Evolutionary conservation across 2,113 vertebrate genomes (phyloP).

Genomic region (Cyanistes caeruleus): DNA sequence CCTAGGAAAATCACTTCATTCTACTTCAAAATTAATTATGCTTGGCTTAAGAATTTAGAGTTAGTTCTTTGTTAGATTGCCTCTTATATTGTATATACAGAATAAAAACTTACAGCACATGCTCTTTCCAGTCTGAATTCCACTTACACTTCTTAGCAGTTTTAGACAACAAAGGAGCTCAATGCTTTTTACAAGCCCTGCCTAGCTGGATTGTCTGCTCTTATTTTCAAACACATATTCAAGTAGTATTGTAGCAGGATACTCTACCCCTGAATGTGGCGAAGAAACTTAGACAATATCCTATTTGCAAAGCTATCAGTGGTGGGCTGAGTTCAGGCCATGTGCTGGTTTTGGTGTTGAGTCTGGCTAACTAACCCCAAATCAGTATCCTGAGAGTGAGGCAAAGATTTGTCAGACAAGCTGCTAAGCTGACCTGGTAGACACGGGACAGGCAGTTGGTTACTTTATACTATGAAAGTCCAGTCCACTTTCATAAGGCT

Average conservation of each 20-base stretch:
- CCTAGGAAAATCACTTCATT: neutral
- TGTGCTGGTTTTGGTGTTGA: neutral
- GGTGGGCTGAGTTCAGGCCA: neutral
- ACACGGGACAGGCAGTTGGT: neutral
- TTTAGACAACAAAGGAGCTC: neutral
- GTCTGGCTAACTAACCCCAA: neutral
- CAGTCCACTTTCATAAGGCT: neutral
- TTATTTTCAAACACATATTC: slow-evolving; percentile 18
- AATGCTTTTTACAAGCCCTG: neutral
- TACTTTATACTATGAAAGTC: neutral
- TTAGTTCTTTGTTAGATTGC: neutral
- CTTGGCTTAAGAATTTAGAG: neutral
- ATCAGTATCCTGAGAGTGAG: neutral
- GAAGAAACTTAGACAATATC: neutral
- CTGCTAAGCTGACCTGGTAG: neutral
- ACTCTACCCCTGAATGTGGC: neutral
- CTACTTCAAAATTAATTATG: neutral
- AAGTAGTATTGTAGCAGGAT: neutral
- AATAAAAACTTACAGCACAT: neutral
- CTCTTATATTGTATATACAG: neutral
- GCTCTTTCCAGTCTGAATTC: neutral
- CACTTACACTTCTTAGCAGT: neutral
- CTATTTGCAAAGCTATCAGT: neutral
- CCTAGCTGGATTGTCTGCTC: neutral
- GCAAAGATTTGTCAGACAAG: neutral